Evolutionary conservation across 1,140 invertebrate species (phyloP).

Genomic region (Apolygus lucorum): DNA sequence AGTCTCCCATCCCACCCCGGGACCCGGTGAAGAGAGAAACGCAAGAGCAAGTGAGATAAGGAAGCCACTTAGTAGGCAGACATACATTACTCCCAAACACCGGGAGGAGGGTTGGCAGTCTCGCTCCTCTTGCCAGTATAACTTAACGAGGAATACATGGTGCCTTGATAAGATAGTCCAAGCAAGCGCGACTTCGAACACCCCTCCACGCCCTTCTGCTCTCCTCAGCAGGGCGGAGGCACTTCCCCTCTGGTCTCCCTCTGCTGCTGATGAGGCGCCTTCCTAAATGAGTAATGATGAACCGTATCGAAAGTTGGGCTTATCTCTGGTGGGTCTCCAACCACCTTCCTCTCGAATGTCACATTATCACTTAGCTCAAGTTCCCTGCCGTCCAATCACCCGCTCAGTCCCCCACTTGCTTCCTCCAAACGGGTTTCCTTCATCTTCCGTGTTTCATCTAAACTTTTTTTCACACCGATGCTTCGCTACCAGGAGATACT

Average conservation of each 20-base stretch:
- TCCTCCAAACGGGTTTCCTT: too few species aligned
- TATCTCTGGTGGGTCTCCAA: constrained; percentile 1
- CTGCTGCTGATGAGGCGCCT: constrained; percentile 12
- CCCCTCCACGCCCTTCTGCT: not conserved
- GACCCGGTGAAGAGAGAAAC: not conserved
- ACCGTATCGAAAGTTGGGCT: constrained; percentile 22
- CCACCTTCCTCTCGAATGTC: constrained; percentile 16
- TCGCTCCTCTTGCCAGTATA: constrained; percentile 16
- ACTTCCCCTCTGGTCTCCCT: too few species aligned
- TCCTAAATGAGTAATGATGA: constrained; percentile 28
- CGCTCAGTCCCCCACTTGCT: not conserved
- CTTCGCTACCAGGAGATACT: too few species aligned
- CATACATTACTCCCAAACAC: constrained; percentile 12
- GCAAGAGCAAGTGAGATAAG: constrained; percentile 5
- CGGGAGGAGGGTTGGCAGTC: not conserved
- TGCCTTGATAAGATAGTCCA: constrained; percentile 24
- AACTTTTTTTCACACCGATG: too few species aligned
- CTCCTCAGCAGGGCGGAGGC: too few species aligned
- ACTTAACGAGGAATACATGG: constrained; percentile 29
- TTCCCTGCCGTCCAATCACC: constrained; percentile 10
- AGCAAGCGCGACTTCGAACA: constrained; percentile 2
- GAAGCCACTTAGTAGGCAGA: constrained; percentile 14
- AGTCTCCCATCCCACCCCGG: not conserved
- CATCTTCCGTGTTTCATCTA: too few species aligned
- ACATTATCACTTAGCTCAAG: constrained; percentile 22